Evolutionary conservation across 2,888 invertebrate genomes (phyloP), one percentile per base, ranked within the genome.

Genomic region (Papilio demoleus): DNA sequence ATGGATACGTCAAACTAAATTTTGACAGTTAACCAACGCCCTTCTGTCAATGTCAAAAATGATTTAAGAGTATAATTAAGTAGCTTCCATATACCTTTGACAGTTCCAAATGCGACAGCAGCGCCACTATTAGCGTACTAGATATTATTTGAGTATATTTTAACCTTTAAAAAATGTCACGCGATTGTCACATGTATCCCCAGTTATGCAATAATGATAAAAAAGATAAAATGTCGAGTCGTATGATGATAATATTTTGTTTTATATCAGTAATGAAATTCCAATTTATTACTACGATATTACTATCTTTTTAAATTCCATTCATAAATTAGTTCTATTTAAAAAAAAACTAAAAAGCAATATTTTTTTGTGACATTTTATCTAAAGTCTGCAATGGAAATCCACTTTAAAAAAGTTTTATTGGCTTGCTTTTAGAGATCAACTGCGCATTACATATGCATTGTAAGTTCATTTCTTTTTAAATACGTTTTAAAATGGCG

Each of bases 401-500:
- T 6, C n/a, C 4, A 17, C 17, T 19, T 12, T 45, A 53, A 2
- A 14, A 17, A 1, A 4, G 12, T 27, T 27, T 53, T 53, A 53
- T 53, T 27, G 2, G 8, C 27, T 24, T 19, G 11, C 47, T 11
- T 53, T 53, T 5, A 53, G 14, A 53, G 27, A 53, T n/a, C 50
- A 53, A 53, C 50, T 27, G 27, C 27, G 8, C 24, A 27, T 53
- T n/a, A 53, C 50, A 53, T 27, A 53, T 53, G 50, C 27, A 53
- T 14, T 27, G 50, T 53, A 53, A 53, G 24, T 53, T 22, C 61
- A 31, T 45, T 62, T 31, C 31, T 42, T 62, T 17, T 62, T 40
- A 60, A 45, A 62, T 31, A 1, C 19, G n/a, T 63, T 67, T 60
- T 12, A 60, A 67, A 50, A 36, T 31, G 38, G 58, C 63, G 24